A percentile compares a stretch with the other conserved stretches of the same genome.
These are phyloP conservation scores for Hydrocynus forskahlii DNA, from an alignment of 2,797 vertebrate species.

Conservation along the genomic window DNA sequence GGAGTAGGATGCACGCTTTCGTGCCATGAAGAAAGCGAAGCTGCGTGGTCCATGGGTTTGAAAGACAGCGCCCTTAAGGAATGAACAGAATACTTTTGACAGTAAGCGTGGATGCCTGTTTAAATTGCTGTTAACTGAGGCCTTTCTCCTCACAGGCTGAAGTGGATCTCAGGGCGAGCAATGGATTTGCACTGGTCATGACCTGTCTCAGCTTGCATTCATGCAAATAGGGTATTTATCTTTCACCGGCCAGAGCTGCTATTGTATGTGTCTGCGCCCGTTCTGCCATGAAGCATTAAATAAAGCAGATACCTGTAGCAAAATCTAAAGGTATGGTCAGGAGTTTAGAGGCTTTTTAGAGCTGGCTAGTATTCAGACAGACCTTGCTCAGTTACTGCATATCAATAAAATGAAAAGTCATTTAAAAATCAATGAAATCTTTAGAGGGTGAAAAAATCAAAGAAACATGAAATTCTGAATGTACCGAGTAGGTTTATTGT, in stretches of 20 bases:
- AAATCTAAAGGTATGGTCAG: not conserved
- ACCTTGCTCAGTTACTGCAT: not conserved
- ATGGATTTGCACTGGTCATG: conserved; percentile 17
- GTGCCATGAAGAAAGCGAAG: conserved; percentile 32
- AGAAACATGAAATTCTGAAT: not conserved
- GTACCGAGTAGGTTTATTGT: too few relatives aligned
- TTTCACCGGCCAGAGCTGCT: conserved; percentile 2
- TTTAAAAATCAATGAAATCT: not conserved
- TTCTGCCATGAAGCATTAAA: not conserved
- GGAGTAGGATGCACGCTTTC: conserved; percentile 10
- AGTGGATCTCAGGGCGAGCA: conserved; percentile 53
- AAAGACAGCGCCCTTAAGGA: conserved; percentile 24
- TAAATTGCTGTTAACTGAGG: conserved; percentile 47
- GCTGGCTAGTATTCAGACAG: not conserved
- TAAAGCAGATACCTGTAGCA: conserved; percentile 12
- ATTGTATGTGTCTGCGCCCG: conserved; percentile 15
- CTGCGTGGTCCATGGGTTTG: conserved; percentile 8
- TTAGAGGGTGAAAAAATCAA: not conserved
- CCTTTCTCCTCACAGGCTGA: conserved; percentile 42
- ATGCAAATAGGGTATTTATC: conserved; percentile 30
- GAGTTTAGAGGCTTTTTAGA: not conserved
- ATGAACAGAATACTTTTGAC: conserved; percentile 34
- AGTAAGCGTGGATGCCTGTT: conserved; percentile 45
- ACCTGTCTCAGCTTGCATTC: conserved; percentile 30
- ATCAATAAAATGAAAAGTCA: not conserved